Percentiles rank a stretch among this genome's conserved stretches.
phyloP scores from a whole-genome alignment of 2,113 vertebrate species.

The Casuarius casuarius region DNA sequence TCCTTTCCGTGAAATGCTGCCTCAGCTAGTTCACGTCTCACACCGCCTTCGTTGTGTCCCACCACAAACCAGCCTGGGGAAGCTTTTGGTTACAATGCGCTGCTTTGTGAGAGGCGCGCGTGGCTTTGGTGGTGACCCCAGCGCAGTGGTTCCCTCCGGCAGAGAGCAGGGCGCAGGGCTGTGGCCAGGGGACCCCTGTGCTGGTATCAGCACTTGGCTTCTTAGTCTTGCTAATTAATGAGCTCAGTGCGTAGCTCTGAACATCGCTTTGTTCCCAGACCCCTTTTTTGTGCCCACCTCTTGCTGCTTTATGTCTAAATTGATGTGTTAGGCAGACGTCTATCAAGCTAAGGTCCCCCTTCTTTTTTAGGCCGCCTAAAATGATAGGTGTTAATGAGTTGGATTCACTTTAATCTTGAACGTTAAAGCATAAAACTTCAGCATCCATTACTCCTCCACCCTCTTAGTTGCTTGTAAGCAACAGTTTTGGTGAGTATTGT shows the following conservation, averaged over 20 bases:
- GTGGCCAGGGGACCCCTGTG: rapidly evolving
- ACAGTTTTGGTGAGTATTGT: not conserved
- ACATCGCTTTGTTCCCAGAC: not conserved
- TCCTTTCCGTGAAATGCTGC: not conserved
- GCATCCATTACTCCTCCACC: not conserved
- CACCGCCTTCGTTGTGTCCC: not conserved
- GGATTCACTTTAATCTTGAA: not conserved
- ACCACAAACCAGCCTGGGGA: not conserved
- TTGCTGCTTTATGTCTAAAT: not conserved
- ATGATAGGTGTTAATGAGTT: rapidly evolving
- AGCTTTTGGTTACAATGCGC: not conserved
- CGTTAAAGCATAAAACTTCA: not conserved
- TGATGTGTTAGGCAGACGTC: not conserved
- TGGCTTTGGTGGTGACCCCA: not conserved
- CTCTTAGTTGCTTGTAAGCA: not conserved
- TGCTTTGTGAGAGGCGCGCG: not conserved
- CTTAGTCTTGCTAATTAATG: not conserved
- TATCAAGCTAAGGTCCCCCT: not conserved
- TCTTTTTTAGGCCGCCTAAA: not conserved
- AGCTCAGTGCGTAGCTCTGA: not conserved
- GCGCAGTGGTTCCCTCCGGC: not conserved
- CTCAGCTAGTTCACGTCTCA: not conserved
- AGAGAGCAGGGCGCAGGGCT: rapidly evolving
- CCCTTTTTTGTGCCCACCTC: not conserved
- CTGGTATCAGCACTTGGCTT: not conserved